Percentiles rank a stretch among this genome's conserved stretches.
Conservation (phyloP, 2,113 vertebrate species). For the Castor canadensis region DNA sequence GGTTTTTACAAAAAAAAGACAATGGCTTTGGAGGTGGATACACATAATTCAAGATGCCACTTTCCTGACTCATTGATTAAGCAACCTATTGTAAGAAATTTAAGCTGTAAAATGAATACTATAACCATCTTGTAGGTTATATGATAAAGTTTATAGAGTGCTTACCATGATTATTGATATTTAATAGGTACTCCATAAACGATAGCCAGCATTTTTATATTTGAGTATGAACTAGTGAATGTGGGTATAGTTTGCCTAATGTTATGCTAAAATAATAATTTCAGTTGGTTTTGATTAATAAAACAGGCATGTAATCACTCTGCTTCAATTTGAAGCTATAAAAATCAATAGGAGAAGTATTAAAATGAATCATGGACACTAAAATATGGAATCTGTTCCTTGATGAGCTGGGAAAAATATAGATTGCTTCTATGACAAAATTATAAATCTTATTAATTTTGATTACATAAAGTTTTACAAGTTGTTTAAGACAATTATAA, state of each 20-base stretch:
- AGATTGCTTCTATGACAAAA: background rate
- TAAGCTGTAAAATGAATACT: background rate
- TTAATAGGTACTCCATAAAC: background rate
- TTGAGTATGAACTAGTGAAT: background rate
- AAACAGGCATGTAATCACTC: background rate
- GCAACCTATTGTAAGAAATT: background rate
- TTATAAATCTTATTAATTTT: constrained; percentile 15
- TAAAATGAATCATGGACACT: background rate
- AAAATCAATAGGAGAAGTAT: constrained; percentile 1
- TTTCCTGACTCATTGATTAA: background rate
- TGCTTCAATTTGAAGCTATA: background rate
- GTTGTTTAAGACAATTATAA: constrained; percentile 16
- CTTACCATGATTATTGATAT: background rate
- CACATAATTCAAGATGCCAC: background rate
- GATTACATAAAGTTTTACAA: background rate
- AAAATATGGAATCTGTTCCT: constrained; percentile 8
- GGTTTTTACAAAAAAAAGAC: background rate
- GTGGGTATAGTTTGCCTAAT: background rate
- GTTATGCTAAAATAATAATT: background rate
- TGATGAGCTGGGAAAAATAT: background rate
- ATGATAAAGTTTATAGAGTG: background rate
- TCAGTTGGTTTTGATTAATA: background rate
- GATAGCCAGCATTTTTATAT: background rate
- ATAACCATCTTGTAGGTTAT: background rate
- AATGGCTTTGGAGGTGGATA: background rate